phyloP scores from a whole-genome alignment of 2,113 vertebrate genomes.

The Microtus montanus region DNA sequence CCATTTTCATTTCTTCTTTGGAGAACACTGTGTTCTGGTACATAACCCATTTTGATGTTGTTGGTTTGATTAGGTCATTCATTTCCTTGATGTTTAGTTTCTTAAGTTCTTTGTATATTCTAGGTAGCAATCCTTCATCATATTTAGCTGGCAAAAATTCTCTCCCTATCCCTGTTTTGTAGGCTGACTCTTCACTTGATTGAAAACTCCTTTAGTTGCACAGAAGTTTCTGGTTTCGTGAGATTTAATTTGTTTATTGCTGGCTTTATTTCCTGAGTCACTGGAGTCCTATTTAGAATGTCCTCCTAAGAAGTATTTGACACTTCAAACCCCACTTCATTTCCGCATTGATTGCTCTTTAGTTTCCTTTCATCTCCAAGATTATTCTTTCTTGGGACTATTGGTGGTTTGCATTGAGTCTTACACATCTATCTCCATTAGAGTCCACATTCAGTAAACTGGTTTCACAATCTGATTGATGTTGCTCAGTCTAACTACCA shows the following conservation, averaged over 20 bases:
- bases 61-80: background rate
- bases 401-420: background rate
- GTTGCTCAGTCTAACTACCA: background rate
- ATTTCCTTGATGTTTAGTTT: background rate
- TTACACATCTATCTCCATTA: no score
- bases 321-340: background rate
- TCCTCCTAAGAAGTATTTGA: background rate
- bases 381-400: background rate
- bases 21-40: background rate
- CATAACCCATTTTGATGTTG: background rate
- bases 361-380: background rate
- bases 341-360: background rate
- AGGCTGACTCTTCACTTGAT: background rate
- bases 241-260: background rate
- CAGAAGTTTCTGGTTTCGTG: background rate
- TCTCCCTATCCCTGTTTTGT: background rate
- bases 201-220: background rate
- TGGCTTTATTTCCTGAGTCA: background rate
- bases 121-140: background rate
- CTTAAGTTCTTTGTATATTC: background rate
- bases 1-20: background rate
- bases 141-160: background rate
- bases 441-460: background rate
- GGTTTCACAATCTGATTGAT: background rate
- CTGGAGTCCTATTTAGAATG: background rate